Conservation (phyloP, 2,888 invertebrate species). For the Perithous albicinctus region DNA sequence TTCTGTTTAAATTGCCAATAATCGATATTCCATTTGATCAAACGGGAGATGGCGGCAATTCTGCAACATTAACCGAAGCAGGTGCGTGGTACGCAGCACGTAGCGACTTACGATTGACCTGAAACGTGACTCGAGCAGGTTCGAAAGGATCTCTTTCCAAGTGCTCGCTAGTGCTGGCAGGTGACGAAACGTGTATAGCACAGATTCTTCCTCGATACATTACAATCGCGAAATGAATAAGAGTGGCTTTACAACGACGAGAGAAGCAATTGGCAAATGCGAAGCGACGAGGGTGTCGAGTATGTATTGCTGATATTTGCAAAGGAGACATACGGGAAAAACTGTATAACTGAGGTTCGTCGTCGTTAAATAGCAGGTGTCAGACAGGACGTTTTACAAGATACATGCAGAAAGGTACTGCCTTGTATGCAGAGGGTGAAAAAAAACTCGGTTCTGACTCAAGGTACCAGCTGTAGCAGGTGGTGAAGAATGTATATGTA, state of each 20-base stretch:
- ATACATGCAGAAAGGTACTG: constrained; percentile 6
- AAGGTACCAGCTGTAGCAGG: constrained; percentile 35
- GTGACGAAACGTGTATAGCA: constrained; percentile 51
- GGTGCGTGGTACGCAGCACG: constrained; percentile 45
- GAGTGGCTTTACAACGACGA: constrained; percentile 1
- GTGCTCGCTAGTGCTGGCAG: constrained; percentile 50
- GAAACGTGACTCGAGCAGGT: constrained; percentile 57
- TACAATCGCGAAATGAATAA: constrained; percentile 36
- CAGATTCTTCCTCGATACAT: constrained; percentile 57
- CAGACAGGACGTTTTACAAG: constrained; percentile 1
- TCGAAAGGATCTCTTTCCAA: constrained; percentile 42
- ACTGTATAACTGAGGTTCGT: constrained; percentile 3
- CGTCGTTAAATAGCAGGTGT: constrained; percentile 49
- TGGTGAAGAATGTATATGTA: constrained; percentile 24
- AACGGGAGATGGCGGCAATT: constrained; percentile 2
- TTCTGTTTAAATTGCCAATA: constrained; percentile 27
- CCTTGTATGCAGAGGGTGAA: constrained; percentile 2
- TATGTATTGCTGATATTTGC: constrained; percentile 13
- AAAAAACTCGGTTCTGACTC: constrained; percentile 14
- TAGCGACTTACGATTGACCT: constrained; percentile 55
- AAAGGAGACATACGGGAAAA: constrained; percentile 6
- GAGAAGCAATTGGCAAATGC: constrained; percentile 23
- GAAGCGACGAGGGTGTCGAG: neutral
- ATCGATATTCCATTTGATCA: constrained; percentile 47
- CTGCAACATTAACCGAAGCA: constrained; percentile 32